Percentiles rank a stretch among this genome's conserved stretches.
Conservation (phyloP, 2,113 vertebrate genomes). For the Ornithorhynchus anatinus region DNA sequence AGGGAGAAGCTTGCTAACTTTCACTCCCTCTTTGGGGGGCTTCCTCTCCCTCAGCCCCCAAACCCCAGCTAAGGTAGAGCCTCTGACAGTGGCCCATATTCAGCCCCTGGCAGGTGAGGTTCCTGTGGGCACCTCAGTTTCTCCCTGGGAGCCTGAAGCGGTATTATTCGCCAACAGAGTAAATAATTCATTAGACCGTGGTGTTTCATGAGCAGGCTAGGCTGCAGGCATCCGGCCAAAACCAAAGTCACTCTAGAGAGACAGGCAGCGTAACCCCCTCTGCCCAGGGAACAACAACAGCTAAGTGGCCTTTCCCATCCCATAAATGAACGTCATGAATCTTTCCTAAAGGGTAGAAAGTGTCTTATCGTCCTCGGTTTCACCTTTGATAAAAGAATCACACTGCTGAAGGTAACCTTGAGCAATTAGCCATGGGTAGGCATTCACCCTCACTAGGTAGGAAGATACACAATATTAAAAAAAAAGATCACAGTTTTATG, state of each 20-base stretch:
- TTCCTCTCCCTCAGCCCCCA: no score
- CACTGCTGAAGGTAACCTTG: no score
- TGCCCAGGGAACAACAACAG: background rate
- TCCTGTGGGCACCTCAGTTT: constrained; percentile 55
- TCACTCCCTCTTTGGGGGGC: background rate
- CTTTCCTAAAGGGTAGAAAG: constrained; percentile 19
- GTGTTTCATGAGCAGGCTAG: constrained; percentile 51
- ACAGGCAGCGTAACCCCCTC: constrained; percentile 29
- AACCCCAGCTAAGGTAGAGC: no score
- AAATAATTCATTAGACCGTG: constrained; percentile 71
- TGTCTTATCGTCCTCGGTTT: constrained; percentile 15
- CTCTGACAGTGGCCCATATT: no score
- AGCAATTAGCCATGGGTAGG: no score
- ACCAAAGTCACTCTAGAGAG: constrained; percentile 70
- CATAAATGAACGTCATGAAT: constrained; percentile 30
- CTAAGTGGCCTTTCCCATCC: constrained; percentile 8
- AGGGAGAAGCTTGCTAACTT: background rate
- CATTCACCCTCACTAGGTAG: no score
- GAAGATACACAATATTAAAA: no score
- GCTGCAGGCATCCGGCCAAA: constrained; percentile 65
- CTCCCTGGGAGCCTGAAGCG: constrained; percentile 55
- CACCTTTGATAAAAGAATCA: background rate
- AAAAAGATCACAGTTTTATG: no score
- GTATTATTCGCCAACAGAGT: constrained; percentile 43
- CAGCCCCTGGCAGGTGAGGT: no score